Conservation (phyloP, 2,113 vertebrate genomes). For the Entelurus aequoreus region DNA sequence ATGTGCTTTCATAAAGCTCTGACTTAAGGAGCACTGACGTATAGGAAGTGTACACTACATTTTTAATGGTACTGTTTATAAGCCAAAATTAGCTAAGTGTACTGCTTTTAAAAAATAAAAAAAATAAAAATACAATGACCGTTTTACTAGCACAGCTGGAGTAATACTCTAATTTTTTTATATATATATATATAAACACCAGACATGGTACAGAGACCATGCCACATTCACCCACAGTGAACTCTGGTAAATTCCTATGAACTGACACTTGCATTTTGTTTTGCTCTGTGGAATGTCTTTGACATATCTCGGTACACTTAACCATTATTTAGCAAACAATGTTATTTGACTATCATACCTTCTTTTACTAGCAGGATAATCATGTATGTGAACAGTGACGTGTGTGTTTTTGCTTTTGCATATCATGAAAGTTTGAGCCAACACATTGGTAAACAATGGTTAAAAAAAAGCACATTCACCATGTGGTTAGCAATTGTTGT, state of each 20-base stretch:
- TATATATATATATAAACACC: background rate
- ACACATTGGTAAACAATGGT: slow-evolving; percentile 17
- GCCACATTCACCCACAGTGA: slow-evolving; percentile 35
- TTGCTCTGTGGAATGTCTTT: slow-evolving; percentile 32
- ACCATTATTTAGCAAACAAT: slow-evolving; percentile 17
- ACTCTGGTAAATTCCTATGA: slow-evolving; percentile 45
- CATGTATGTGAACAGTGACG: slow-evolving; percentile 6
- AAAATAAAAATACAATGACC: slow-evolving; percentile 21
- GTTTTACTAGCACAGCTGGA: slow-evolving; percentile 36
- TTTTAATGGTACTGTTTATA: slow-evolving; percentile 65
- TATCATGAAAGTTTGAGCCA: slow-evolving; percentile 20
- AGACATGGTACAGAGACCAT: slow-evolving; percentile 48
- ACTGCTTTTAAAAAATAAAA: slow-evolving; percentile 30
- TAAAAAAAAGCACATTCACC: slow-evolving; percentile 25
- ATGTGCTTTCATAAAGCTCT: slow-evolving; percentile 58
- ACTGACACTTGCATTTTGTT: slow-evolving; percentile 41
- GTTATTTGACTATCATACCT: slow-evolving; percentile 17
- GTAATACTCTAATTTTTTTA: slow-evolving; percentile 38
- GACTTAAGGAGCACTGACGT: slow-evolving; percentile 63
- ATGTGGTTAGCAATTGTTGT: slow-evolving; percentile 29
- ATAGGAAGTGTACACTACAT: slow-evolving; percentile 59
- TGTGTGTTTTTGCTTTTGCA: slow-evolving; percentile 14
- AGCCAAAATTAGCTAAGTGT: slow-evolving; percentile 52
- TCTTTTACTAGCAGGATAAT: slow-evolving; percentile 18
- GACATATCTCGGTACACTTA: slow-evolving; percentile 30